phyloP scores from a whole-genome alignment of 2,113 vertebrate genomes.

The Microtus montanus region DNA sequence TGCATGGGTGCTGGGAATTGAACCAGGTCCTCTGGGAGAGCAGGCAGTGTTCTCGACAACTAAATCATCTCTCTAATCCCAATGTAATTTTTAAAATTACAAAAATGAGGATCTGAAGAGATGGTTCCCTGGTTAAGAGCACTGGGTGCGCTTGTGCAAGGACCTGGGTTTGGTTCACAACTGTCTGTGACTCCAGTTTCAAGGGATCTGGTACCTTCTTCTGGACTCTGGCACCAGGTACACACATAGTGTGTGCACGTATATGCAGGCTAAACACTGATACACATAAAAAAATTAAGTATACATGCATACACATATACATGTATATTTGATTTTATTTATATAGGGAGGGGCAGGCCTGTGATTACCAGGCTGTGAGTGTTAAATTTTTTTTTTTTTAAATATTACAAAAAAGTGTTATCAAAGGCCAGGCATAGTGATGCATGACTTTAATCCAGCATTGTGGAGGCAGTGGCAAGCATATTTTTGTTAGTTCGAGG shows the following conservation, averaged over 20 bases:
- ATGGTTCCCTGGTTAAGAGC: not conserved
- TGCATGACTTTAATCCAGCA: not conserved
- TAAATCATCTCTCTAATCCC: not conserved
- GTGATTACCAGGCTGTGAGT: not conserved
- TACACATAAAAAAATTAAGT: not conserved
- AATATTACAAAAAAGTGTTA: too few relatives aligned
- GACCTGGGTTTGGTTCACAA: not conserved
- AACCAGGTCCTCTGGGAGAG: too few relatives aligned
- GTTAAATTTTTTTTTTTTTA: not conserved
- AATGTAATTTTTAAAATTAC: not conserved
- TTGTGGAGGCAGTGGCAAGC: not conserved
- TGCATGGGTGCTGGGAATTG: too few relatives aligned
- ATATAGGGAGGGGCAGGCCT: not conserved
- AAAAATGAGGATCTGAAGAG: not conserved
- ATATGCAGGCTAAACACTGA: not conserved
- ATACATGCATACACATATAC: too few relatives aligned
- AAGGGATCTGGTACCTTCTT: not conserved
- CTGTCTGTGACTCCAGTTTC: not conserved
- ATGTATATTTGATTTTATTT: too few relatives aligned
- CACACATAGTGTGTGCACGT: not conserved
- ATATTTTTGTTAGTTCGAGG: not conserved
- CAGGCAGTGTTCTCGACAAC: not conserved
- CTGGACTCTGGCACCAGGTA: not conserved
- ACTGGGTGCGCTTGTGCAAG: not conserved
- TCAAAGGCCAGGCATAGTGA: not conserved